These are phyloP conservation scores for Cantharis lateralis DNA, from an alignment of 2,888 invertebrate species.

Conservation along the genomic window DNA sequence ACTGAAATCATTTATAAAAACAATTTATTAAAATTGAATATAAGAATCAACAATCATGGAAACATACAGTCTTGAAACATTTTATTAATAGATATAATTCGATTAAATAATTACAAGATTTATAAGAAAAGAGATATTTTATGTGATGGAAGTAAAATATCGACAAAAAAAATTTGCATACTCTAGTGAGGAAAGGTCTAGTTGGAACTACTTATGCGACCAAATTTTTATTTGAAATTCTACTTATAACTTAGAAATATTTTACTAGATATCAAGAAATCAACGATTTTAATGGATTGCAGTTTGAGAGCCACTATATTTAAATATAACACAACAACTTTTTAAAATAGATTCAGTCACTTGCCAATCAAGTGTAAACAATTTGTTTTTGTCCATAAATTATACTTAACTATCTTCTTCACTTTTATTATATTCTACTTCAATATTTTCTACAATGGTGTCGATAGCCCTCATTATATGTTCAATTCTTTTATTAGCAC, in stretches of 20 bases:
- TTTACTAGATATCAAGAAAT: neutral
- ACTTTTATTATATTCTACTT: constrained; percentile 41
- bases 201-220: neutral
- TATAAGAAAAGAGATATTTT: neutral
- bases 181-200: neutral
- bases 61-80: neutral
- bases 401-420: constrained; percentile 10
- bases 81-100: neutral
- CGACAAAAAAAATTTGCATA: neutral
- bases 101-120: neutral
- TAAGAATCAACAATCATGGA: neutral
- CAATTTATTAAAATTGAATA: constrained; percentile 1
- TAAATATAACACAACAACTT: neutral
- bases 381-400: neutral
- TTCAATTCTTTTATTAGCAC: constrained; percentile 50
- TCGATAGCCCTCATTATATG: constrained; percentile 52
- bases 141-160: neutral
- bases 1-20: neutral
- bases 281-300: neutral
- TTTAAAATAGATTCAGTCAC: neutral
- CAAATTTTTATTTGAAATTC: neutral
- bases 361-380: neutral
- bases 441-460: constrained; percentile 53
- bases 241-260: neutral
- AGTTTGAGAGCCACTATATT: neutral